Percentiles rank a stretch among this genome's conserved stretches.
Conservation (phyloP, 1,140 invertebrate genomes). For the Subanguina moxae region DNA sequence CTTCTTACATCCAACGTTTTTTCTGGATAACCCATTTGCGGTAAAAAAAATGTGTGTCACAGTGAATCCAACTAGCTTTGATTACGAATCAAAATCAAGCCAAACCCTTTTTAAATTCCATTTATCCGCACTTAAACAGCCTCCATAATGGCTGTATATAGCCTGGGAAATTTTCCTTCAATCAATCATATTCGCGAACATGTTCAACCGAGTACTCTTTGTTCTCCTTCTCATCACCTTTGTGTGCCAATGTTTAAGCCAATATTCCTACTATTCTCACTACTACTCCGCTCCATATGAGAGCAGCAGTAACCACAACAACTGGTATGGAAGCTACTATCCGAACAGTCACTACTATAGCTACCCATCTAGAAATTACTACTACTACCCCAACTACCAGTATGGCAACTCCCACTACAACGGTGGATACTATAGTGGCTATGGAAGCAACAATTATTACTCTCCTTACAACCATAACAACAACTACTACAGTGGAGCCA, state of each 20-base stretch:
- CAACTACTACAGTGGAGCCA: not conserved
- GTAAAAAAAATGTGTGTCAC: too few species aligned
- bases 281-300: not conserved
- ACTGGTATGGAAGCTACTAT: not conserved
- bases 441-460: not conserved
- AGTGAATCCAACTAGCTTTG: too few species aligned
- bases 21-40: too few species aligned
- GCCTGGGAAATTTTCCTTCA: too few species aligned
- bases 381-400: not conserved
- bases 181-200: too few species aligned
- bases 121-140: too few species aligned
- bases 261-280: not conserved
- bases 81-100: too few species aligned
- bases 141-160: too few species aligned
- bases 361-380: not conserved
- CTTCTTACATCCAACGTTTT: too few species aligned
- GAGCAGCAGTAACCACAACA: not conserved
- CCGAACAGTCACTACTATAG: not conserved
- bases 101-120: too few species aligned
- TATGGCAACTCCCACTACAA: not conserved
- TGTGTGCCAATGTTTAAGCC: not conserved
- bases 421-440: not conserved
- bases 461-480: not conserved
- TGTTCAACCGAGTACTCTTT: too few species aligned
- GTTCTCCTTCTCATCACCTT: too few species aligned